Evolutionary conservation across 92 coral and sea anemone species (phyloP), one percentile per base, ranked within the genome.

Genomic region (Parazoanthus darwini): DNA sequence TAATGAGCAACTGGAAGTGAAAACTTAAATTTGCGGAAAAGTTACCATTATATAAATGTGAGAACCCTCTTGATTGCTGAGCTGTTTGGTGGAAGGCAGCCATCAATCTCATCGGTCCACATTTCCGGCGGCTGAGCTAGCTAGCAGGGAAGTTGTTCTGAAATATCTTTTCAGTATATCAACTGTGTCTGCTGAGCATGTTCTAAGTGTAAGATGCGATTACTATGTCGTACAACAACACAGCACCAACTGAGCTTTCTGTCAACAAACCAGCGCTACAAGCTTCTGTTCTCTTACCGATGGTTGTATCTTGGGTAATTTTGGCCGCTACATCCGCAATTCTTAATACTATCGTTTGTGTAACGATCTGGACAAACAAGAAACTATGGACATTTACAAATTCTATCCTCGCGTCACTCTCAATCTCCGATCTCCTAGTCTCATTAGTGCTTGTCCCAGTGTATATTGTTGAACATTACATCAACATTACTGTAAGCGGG

Each of bases 311-410:
- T 1, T 94, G 96, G 96, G 87, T 87, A 26, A 84, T 81, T 3
- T 76, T 94, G 4, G 95, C 93, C n/a, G 59, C 91, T 25, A 25
- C 91, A 20, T 94, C 95, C 25, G 91, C 97, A 36, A 84, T 92
- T 48, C 68, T 94, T 42, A 94, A 94, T 80, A 63, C 89, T 29
- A 82, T 89, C 8, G 97, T 94, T 7, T 94, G 97, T 79, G 84
- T 91, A 39, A 92, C 93, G 77, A 93, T 94, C 23, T 92, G 88
- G 82, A 56, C 22, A 20, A 80, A 85, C 88, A 94, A 93, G 36
- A 92, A 94, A 44, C 95, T 94, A 25, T 94, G 95, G 38, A 89
- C 95, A 8, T 81, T 93, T 82, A 92, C 97, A 5, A 94, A 94
- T 78, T 89, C 81, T 74, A 83, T 94, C 33, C 91, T 94, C 8